These are phyloP conservation scores for Tragulus kanchil DNA, from an alignment of 2,113 vertebrate genomes.

Conservation along the genomic window DNA sequence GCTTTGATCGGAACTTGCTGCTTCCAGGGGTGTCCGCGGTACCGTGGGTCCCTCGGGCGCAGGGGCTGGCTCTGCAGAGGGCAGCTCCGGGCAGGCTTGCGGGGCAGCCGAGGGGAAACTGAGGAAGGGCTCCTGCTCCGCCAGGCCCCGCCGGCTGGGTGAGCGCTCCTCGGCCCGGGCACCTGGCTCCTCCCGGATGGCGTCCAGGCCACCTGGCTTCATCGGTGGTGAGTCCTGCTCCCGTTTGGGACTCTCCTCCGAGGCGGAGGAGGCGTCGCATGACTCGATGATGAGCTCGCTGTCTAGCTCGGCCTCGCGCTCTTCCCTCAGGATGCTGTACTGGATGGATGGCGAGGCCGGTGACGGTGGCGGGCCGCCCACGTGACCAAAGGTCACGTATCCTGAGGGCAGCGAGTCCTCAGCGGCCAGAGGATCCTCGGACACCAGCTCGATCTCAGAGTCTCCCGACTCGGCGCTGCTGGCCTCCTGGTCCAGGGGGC, in stretches of 20 bases:
- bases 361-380: constrained; percentile 91
- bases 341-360: constrained; percentile 91
- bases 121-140: constrained; percentile 87
- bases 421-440: constrained; percentile 91
- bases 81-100: constrained; percentile 85
- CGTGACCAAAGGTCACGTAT: constrained; percentile 92
- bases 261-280: constrained; percentile 92
- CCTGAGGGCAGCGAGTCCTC: constrained; percentile 89
- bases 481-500: constrained; percentile 90
- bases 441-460: constrained; percentile 97
- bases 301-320: constrained; percentile 98
- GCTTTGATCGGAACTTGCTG: constrained; percentile 68
- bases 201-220: constrained; percentile 88
- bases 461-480: constrained; percentile 97
- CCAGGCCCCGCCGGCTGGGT: constrained; percentile 89
- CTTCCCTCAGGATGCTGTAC: constrained; percentile 98
- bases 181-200: constrained; percentile 87
- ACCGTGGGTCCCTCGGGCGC: constrained; percentile 77
- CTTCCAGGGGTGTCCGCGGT: constrained; percentile 83
- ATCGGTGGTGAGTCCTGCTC: constrained; percentile 93
- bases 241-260: constrained; percentile 97
- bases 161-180: constrained; percentile 86
- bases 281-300: constrained; percentile 98
- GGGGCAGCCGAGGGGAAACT: constrained; percentile 87
- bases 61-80: constrained; percentile 55